Base-by-base conservation (phyloP, 2,888 invertebrate genomes). In the Itoplectis maculator region DNA sequence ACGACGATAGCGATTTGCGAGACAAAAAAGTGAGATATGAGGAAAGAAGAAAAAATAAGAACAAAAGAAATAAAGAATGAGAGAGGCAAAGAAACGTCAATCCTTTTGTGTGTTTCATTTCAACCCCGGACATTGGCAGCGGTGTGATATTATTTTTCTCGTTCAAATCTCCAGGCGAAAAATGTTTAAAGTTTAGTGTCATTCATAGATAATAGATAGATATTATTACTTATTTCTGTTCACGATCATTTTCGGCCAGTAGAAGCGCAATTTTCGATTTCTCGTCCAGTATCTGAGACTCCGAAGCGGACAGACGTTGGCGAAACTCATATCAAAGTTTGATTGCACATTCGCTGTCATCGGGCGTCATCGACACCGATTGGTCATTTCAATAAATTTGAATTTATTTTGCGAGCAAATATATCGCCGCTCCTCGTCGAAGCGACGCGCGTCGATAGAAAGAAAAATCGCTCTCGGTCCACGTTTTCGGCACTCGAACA, bases 61-160 rank as follows among this genome's bases (percentile, higher is more conserved):
- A 82, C 2, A 65, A 49, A 68, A 73, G 68, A 74, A 73, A 81
- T 76, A 69, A 73, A 81, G 59, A 75, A 61, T 59, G 49, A 72
- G 69, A 68, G 73, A 73, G 45, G 23, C 18, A 79, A 77, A 65
- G 37, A 61, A 75, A 81, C 61, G 49, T 37, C 59, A 49, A 65
- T n/a, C 23, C 29, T 29, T 66, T 75, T 81, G 77, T 79, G 79
- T 79, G 47, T 74, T 82, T 79, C 69, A 81, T 81, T 81, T 81
- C 77, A 72, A 77, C 69, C 81, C 73, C 63, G 77, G 73, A 77
- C 77, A 73, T 73, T 72, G 61, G 74, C 61, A n/a, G 73, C 15
- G 15, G 29, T 29, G 2, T 29, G 11, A 65, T 45, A 5, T 9
- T 5, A 40, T 42, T 66, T 61, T 42, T 79, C 23, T 69, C 47